These are phyloP conservation scores for Agapostemon virescens DNA, from an alignment of 2,888 invertebrate species.

Conservation along the genomic window DNA sequence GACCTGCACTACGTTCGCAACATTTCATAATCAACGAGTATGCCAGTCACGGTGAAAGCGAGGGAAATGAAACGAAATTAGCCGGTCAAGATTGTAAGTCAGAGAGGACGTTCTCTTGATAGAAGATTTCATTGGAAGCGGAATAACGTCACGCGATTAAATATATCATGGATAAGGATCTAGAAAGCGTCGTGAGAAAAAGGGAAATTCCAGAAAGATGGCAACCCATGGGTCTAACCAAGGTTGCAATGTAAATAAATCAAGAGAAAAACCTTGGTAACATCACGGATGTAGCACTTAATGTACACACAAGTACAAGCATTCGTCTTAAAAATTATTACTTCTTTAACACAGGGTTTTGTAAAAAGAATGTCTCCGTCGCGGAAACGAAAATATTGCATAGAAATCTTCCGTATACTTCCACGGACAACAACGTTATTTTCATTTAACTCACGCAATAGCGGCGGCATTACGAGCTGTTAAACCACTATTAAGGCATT, in stretches of 20 bases:
- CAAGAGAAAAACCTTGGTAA: conserved; percentile 67
- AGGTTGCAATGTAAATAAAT: conserved; percentile 61
- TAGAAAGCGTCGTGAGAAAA: not conserved
- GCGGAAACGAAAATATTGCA: not conserved
- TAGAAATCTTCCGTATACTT: conserved; percentile 2
- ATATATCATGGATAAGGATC: conserved; percentile 11
- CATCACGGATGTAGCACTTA: conserved; percentile 58
- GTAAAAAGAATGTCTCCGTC: conserved; percentile 37
- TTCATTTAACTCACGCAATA: conserved; percentile 41
- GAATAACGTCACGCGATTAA: conserved; percentile 5
- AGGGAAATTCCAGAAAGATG: conserved; percentile 23
- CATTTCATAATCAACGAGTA: not conserved
- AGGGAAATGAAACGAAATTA: not conserved
- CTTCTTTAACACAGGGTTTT: conserved; percentile 16
- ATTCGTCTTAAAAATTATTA: conserved; percentile 41
- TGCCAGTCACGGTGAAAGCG: not conserved
- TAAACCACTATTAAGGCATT: conserved; percentile 49
- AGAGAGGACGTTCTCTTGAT: not conserved
- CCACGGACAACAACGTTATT: conserved; percentile 23
- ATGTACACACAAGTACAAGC: conserved; percentile 10
- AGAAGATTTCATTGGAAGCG: not conserved
- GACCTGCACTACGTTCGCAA: not conserved
- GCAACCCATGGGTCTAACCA: conserved; percentile 9
- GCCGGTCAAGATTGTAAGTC: not conserved
- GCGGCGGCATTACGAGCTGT: conserved; percentile 41